phyloP scores from a whole-genome alignment of 1,140 invertebrate species.

The Pseudomyrmex concolor region DNA sequence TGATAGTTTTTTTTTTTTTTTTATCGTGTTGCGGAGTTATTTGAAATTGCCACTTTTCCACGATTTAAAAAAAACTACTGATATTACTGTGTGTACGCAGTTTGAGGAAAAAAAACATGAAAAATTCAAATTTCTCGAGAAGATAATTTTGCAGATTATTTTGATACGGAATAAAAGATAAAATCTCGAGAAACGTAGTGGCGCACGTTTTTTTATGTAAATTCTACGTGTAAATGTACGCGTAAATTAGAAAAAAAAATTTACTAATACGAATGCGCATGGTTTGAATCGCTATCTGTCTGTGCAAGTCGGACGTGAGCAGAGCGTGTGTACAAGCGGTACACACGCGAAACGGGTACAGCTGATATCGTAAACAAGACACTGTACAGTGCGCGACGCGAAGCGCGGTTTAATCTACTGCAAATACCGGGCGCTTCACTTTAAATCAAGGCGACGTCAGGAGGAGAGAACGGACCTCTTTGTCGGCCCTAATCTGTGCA shows the following conservation, averaged over 20 bases:
- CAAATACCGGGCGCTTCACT: slow-evolving; percentile 77
- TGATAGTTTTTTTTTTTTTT: no score
- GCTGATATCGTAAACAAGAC: slow-evolving; percentile 54
- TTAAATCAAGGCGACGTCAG: slow-evolving; percentile 73
- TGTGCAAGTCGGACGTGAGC: slow-evolving; percentile 32
- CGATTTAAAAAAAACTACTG: no score
- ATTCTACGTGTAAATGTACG: no score
- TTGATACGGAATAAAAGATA: slow-evolving; percentile 1
- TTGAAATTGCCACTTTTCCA: no score
- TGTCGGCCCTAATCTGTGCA: slow-evolving; percentile 80
- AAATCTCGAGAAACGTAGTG: not conserved
- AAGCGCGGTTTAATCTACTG: slow-evolving; percentile 77
- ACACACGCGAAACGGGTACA: not conserved
- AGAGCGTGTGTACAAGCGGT: slow-evolving; percentile 47
- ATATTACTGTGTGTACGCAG: not conserved
- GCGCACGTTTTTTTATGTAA: no score
- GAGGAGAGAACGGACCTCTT: slow-evolving; percentile 75
- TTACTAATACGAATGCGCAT: not conserved
- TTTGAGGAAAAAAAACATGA: not conserved
- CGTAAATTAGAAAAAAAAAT: not conserved
- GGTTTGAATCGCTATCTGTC: slow-evolving; percentile 16
- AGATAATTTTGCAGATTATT: not conserved
- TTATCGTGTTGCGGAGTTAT: no score
- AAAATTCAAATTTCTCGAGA: not conserved
- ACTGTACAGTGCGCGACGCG: slow-evolving; percentile 17